Base-by-base conservation (phyloP, 2,797 vertebrate genomes). In the Tinamus major region DNA sequence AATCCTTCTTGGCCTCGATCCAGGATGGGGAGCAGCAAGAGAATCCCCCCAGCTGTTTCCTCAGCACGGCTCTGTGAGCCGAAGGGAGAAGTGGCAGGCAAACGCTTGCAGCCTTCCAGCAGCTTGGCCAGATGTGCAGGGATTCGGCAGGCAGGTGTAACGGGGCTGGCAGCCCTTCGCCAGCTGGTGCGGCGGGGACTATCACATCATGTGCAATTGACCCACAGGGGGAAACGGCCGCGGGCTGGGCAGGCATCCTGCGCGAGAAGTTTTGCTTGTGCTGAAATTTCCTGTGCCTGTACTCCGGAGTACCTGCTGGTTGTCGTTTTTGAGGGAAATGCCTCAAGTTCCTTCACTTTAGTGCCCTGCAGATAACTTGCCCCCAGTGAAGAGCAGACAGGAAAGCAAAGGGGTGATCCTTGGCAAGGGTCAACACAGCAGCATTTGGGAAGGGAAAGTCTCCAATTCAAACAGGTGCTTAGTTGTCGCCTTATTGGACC, bases 361-460 rank as follows among this genome's bases (percentile, higher is more conserved):
- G 15, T 39, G 10, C 4, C 10, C 44, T 9, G 8, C 31, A 33
- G 24, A 89, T 58, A 72, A 10, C n/a, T 59, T 5, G 2, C 31
- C 31, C 27, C 13, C 2, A 7, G 1, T 0, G 0, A 44, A 6
- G 21, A 39, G 26, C 33, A 48, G 23, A 14, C 19, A 29, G 13
- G 27, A 72, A 70, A 46, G 21, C 63, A 7, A 21, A 0, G 1
- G 1, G 18, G 24, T 48, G 13, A 14, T 44, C 51, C 3, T 21
- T 70, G 17, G 64, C 11, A n/a, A 20, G 17, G 23, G 58, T 5
- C 17, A 48, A 23, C n/a, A 14, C 33, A 16, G 5, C 21, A 71
- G 23, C 0, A 0, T 58, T 87, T n/a, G 39, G 31, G 23, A 41
- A 61, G 13, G n/a, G 29, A 41, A 62, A 10, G 24, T 24, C n/a